Evolutionary conservation across 1,140 invertebrate species (phyloP).

Genomic region (Hypothenemus hampei): DNA sequence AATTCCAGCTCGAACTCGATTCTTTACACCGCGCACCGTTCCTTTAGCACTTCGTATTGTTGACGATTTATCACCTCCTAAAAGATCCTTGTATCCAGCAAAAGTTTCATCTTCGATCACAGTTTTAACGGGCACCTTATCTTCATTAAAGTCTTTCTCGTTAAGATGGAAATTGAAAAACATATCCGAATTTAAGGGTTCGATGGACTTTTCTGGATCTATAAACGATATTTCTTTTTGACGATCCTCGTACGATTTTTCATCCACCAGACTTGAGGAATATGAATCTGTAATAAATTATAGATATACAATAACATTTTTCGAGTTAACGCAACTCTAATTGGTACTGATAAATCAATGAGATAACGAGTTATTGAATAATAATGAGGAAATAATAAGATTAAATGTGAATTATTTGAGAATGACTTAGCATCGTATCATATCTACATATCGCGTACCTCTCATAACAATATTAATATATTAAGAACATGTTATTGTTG

Average conservation of each 20-base stretch:
- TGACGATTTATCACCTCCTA: slow-evolving; percentile 58
- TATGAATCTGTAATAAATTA: slow-evolving; percentile 10
- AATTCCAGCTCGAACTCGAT: slow-evolving; percentile 88
- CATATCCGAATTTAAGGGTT: slow-evolving; percentile 60
- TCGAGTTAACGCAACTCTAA: too few relatives aligned
- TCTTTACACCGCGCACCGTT: slow-evolving; percentile 88
- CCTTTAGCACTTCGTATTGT: slow-evolving; percentile 85
- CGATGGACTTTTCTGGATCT: not conserved
- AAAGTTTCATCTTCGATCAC: slow-evolving; percentile 64
- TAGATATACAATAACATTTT: not conserved
- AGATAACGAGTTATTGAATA: too few relatives aligned
- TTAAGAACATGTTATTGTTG: too few relatives aligned
- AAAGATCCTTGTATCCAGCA: slow-evolving; percentile 73
- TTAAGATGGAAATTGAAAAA: slow-evolving; percentile 79
- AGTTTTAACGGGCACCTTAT: slow-evolving; percentile 44
- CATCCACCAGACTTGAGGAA: slow-evolving; percentile 51
- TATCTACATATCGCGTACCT: too few relatives aligned
- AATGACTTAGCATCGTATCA: too few relatives aligned
- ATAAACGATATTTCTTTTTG: slow-evolving; percentile 41
- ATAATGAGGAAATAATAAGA: too few relatives aligned
- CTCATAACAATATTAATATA: too few relatives aligned
- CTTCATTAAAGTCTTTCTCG: slow-evolving; percentile 62
- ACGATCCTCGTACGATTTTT: slow-evolving; percentile 63
- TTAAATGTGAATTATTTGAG: too few relatives aligned
- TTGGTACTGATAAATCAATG: too few relatives aligned